These are phyloP conservation scores for Drosophila ambigua DNA, from an alignment of 1,140 invertebrate species.

Conservation along the genomic window DNA sequence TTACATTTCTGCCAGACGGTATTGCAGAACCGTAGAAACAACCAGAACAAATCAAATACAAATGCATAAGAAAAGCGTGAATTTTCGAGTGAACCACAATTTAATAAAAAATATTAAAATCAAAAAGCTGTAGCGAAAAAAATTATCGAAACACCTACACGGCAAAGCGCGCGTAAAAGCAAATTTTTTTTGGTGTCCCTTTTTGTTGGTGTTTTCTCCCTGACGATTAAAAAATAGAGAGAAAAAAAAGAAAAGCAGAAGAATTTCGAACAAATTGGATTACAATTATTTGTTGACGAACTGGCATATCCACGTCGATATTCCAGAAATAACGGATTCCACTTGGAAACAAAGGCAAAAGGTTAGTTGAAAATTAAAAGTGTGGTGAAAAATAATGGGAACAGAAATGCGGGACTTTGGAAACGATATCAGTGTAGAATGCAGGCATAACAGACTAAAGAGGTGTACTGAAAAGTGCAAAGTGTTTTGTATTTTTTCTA, in stretches of 20 bases:
- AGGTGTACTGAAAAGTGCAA: too few relatives aligned
- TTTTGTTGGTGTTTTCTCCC: slow-evolving; percentile 40
- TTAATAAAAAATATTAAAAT: not conserved
- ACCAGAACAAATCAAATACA: not conserved
- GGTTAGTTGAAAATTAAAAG: not conserved
- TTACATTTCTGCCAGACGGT: too few relatives aligned
- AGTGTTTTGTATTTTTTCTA: too few relatives aligned
- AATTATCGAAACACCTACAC: not conserved
- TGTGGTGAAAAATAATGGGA: not conserved
- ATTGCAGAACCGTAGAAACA: too few relatives aligned
- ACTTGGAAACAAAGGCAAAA: not conserved
- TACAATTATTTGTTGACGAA: slow-evolving; percentile 42
- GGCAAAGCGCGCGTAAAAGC: slow-evolving; percentile 13
- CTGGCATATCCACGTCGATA: slow-evolving; percentile 7
- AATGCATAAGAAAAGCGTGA: slow-evolving; percentile 8
- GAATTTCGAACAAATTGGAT: slow-evolving; percentile 51
- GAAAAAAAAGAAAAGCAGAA: slow-evolving; percentile 25
- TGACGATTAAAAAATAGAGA: slow-evolving; percentile 5
- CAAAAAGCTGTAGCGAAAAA: not conserved
- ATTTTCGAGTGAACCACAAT: not conserved
- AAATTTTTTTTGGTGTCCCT: slow-evolving; percentile 48
- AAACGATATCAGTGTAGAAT: not conserved
- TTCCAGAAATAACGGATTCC: slow-evolving; percentile 2
- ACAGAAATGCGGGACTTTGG: not conserved
- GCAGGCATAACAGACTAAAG: not conserved